Conservation (phyloP, 2,888 invertebrate species). For the Antheraea yamamai region DNA sequence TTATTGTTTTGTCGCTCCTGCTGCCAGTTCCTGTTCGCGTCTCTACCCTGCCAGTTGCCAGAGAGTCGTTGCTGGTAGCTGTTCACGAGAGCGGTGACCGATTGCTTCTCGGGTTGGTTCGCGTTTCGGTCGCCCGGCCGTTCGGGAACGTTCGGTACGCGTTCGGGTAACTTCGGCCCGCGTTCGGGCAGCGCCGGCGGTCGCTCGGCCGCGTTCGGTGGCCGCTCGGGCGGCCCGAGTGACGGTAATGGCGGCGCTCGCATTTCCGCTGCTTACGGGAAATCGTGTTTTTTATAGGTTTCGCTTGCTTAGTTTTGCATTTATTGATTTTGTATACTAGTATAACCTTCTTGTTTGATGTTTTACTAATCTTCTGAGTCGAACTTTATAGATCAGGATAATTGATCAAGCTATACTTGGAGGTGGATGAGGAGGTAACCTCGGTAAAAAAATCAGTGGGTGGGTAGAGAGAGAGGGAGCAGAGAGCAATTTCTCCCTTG, state of each 20-base stretch:
- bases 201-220: constrained; percentile 44
- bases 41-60: constrained; percentile 48
- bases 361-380: no score
- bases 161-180: constrained; percentile 43
- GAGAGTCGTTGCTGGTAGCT: constrained; percentile 70
- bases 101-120: constrained; percentile 44
- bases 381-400: no score
- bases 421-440: no score
- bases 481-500: no score
- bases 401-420: no score
- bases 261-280: constrained; percentile 42
- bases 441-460: no score
- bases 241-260: constrained; percentile 62
- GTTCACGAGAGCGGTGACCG: constrained; percentile 69
- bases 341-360: no score
- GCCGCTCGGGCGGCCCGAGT: constrained; percentile 38
- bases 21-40: constrained; percentile 47
- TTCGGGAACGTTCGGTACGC: constrained; percentile 38
- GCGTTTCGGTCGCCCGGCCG: constrained; percentile 27
- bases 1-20: constrained; percentile 56
- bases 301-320: constrained; percentile 1
- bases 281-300: constrained; percentile 16
- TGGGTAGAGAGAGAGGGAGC: no score
- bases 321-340: background rate
- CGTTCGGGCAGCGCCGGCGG: constrained; percentile 52